Evolutionary conservation across 1,140 invertebrate genomes (phyloP), one percentile per base, ranked within the genome.

Genomic region (Papilio dardanus): DNA sequence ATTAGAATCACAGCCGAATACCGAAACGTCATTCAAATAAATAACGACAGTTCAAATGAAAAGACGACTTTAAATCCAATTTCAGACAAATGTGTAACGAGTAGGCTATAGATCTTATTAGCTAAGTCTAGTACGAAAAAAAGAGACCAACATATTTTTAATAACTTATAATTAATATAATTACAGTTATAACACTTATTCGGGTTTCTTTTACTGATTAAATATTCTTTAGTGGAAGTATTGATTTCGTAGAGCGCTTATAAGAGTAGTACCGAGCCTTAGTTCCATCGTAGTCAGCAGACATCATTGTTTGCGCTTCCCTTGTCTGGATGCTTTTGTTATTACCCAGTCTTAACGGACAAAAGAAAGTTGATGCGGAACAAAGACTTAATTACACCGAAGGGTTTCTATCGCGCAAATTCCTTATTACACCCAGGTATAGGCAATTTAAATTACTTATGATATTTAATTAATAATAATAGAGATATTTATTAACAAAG

Each of bases 341-440:
- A 89, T 88, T 87, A 88, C 84, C 86, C 79, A 79, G 78, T 82
- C 86, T 89, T 87, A 79, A 75, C 77, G 85, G 86, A 92, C 90
- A 92, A 92, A 88, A 92, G 89, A 82, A 85, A 84, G 84, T 83
- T 82, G 85, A 83, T 80, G 84, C 77, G 78, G 79, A 81, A 92
- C 88, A 92, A 92, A 92, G 86, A 89, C 84, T 84, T 90, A 92
- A 92, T 92, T 92, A 92, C 84, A 83, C 75, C 80, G 82, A 86
- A 87, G 79, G 81, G 83, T 76, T 79, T 73, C 54, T 69, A 68
- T 79, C 82, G 85, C 81, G 42, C n/a, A 85, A 84, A 86, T 78
- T 77, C 30, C 78, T 79, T 78, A 80, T 75, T 76, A 77, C 40
- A 73, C 68, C 46, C 74, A 67, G 77, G 65, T 69, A 76, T 65